These are phyloP conservation scores for Tipula confusa DNA, from an alignment of 2,888 invertebrate species.

Conservation along the genomic window DNA sequence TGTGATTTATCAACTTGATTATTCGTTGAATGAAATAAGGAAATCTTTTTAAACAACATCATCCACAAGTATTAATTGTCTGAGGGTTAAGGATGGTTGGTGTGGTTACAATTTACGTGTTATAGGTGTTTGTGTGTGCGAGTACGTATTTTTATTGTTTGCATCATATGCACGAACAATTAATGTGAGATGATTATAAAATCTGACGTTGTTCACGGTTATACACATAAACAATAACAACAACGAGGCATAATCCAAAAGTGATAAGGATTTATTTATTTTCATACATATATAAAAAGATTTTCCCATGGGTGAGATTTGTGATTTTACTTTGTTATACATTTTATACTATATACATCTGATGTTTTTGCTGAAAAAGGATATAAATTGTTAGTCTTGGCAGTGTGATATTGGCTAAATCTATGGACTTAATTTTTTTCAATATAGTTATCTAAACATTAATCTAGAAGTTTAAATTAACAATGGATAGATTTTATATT, in stretches of 20 bases:
- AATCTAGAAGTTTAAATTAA: no score
- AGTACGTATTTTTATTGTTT: no score
- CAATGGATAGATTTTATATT: no score
- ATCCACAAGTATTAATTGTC: not conserved
- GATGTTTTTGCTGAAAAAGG: no score
- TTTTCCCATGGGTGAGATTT: not conserved
- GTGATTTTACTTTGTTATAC: no score
- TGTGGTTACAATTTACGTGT: not conserved
- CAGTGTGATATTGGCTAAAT: no score
- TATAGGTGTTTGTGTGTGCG: not conserved
- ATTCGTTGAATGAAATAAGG: not conserved
- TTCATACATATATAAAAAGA: not conserved
- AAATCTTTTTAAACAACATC: not conserved
- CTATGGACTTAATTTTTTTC: no score
- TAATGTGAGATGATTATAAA: not conserved
- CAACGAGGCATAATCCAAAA: not conserved
- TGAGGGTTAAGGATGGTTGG: not conserved
- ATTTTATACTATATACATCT: no score
- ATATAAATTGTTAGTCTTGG: no score
- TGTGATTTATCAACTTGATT: not conserved
- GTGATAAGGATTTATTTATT: constrained; percentile 3
- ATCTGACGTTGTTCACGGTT: not conserved
- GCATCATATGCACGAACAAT: not conserved
- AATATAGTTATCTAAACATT: no score
- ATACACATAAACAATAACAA: not conserved